A percentile compares a stretch with the other conserved stretches of the same genome.
These are phyloP conservation scores for Mesorhabditis belari DNA, from an alignment of 2,888 invertebrate genomes.

Conservation along the genomic window DNA sequence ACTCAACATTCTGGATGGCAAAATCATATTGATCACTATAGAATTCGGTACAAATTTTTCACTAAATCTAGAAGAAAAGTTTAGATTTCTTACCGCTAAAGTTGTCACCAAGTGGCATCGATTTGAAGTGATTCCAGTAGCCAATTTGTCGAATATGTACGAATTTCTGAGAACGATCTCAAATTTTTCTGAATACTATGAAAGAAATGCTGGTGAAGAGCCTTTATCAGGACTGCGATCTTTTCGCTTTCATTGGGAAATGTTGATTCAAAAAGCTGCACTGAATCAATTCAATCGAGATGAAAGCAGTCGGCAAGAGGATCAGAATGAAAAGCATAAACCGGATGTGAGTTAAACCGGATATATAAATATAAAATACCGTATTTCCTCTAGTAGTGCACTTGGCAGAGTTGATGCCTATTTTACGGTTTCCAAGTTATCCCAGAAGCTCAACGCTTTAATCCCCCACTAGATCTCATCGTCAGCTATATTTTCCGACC, in stretches of 20 bases:
- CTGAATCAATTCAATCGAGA: constrained; percentile 59
- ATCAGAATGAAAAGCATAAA: neutral
- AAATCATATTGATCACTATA: constrained; percentile 69
- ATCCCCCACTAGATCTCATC: too few relatives aligned
- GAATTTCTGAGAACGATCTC: constrained; percentile 77
- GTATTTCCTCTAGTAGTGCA: too few relatives aligned
- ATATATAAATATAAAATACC: too few relatives aligned
- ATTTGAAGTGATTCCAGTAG: constrained; percentile 64
- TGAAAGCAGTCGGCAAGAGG: neutral
- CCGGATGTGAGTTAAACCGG: too few relatives aligned
- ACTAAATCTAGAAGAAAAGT: neutral
- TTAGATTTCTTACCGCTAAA: constrained; percentile 16
- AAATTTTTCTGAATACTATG: constrained; percentile 33
- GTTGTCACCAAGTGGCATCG: neutral
- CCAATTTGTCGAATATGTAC: constrained; percentile 74
- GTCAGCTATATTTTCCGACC: too few relatives aligned
- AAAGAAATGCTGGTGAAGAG: constrained; percentile 12
- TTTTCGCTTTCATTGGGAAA: constrained; percentile 44
- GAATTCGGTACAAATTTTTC: constrained; percentile 56
- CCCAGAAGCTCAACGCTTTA: too few relatives aligned
- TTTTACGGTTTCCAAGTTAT: too few relatives aligned
- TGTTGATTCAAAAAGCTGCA: constrained; percentile 30
- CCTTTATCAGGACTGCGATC: constrained; percentile 17
- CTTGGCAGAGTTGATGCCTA: too few relatives aligned
- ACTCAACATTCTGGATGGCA: constrained; percentile 78